phyloP scores from a whole-genome alignment of 1,140 invertebrate species.

The Globodera rostochiensis region DNA sequence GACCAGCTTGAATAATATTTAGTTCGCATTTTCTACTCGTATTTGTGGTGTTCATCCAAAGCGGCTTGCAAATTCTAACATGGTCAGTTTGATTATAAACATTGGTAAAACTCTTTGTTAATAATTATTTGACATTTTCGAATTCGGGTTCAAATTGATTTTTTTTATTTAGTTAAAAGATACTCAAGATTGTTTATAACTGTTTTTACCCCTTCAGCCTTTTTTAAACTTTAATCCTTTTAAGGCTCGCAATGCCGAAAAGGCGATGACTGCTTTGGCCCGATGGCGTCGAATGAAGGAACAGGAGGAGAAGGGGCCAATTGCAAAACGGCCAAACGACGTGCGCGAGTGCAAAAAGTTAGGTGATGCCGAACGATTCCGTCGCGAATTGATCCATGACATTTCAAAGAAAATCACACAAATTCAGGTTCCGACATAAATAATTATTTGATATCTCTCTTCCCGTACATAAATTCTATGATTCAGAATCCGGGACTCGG shows the following conservation, averaged over 20 bases:
- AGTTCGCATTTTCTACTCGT: too few relatives aligned
- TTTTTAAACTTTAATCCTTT: constrained; percentile 9
- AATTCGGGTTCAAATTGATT: too few relatives aligned
- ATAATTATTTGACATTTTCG: too few relatives aligned
- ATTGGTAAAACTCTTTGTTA: too few relatives aligned
- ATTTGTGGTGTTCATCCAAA: too few relatives aligned
- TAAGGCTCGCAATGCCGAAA: constrained; percentile 64
- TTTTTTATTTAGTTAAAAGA: too few relatives aligned
- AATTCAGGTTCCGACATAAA: constrained; percentile 75
- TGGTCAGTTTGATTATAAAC: too few relatives aligned
- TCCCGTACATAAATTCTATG: constrained; percentile 50
- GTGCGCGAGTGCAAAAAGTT: constrained; percentile 56
- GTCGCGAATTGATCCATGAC: constrained; percentile 71
- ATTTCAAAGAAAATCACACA: constrained; percentile 98
- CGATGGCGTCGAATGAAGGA: constrained; percentile 65
- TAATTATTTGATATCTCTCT: constrained; percentile 19
- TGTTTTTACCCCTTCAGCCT: background rate
- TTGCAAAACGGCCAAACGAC: constrained; percentile 59
- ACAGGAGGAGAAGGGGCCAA: constrained; percentile 61
- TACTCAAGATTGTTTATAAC: too few relatives aligned
- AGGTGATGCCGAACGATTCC: constrained; percentile 55
- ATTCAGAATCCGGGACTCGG: constrained; percentile 82
- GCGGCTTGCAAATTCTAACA: too few relatives aligned
- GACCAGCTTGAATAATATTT: too few relatives aligned
- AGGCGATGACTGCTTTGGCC: constrained; percentile 65